Percentiles rank a stretch among this genome's conserved stretches.
Conservation (phyloP, 2,888 invertebrate genomes). For the Plagiodera versicolora region DNA sequence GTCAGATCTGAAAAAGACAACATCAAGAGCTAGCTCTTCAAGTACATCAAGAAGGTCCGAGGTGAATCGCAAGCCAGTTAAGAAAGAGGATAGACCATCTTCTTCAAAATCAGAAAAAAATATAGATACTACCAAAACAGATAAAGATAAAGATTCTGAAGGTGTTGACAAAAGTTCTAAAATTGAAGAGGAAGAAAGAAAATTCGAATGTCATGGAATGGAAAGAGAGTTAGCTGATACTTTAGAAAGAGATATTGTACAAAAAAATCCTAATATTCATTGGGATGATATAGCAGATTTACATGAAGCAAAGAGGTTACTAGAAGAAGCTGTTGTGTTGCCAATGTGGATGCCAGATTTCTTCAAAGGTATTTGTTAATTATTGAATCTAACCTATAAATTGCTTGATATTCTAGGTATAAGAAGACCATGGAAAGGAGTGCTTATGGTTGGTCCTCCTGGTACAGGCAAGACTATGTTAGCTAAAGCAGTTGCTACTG, state of each 20-base stretch:
- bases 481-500: conserved; percentile 97
- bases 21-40: conserved; percentile 52
- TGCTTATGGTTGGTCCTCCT: conserved; percentile 91
- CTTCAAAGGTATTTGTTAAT: conserved; percentile 85
- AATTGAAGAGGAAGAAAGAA: conserved; percentile 69
- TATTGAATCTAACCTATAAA: too few species aligned
- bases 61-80: conserved; percentile 43
- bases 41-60: conserved; percentile 46
- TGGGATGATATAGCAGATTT: conserved; percentile 96
- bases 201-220: conserved; percentile 80
- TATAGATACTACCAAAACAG: conserved; percentile 50
- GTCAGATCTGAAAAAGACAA: conserved; percentile 48
- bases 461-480: conserved; percentile 96
- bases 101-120: conserved; percentile 50
- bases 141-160: conserved; percentile 64
- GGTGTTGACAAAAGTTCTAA: conserved; percentile 63
- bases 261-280: conserved; percentile 92
- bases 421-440: conserved; percentile 94
- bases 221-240: conserved; percentile 92
- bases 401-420: conserved; percentile 69
- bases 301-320: conserved; percentile 81
- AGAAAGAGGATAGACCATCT: conserved; percentile 52
- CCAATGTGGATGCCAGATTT: conserved; percentile 98
- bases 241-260: conserved; percentile 91
- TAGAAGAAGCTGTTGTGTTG: conserved; percentile 96